Conservation (phyloP, 2,113 vertebrate genomes). For the Guaruba guarouba region DNA sequence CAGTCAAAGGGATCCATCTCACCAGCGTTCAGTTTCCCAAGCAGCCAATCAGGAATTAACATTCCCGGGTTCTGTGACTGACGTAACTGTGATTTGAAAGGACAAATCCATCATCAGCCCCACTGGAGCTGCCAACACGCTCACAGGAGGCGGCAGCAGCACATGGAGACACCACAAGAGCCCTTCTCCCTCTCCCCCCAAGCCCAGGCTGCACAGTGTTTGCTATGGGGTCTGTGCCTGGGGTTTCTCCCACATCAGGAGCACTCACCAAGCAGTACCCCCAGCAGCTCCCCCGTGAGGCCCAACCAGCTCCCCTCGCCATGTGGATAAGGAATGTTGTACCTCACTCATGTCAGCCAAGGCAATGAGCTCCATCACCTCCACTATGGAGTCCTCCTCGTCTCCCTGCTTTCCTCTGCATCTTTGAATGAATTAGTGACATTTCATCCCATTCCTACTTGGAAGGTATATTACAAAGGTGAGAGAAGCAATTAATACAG, state of each 20-base stretch:
- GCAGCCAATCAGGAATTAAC: constrained; percentile 77
- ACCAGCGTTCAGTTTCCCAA: constrained; percentile 72
- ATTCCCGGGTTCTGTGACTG: constrained; percentile 75
- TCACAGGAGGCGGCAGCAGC: not conserved
- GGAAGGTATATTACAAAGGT: not conserved
- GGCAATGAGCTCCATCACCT: not conserved
- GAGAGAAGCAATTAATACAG: not conserved
- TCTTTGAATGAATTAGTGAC: not conserved
- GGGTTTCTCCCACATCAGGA: not conserved
- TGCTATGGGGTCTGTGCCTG: not conserved
- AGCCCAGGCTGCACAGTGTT: not conserved
- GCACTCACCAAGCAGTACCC: not conserved
- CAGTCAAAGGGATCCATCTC: constrained; percentile 39
- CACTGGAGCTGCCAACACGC: constrained; percentile 39
- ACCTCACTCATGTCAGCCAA: not conserved
- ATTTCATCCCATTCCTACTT: not conserved
- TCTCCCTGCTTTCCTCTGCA: not conserved
- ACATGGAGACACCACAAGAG: not conserved
- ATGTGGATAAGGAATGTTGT: rapidly evolving
- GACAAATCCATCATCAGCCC: constrained; percentile 79
- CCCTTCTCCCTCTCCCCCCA: not conserved
- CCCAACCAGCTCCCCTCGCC: not conserved
- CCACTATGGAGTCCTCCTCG: rapidly evolving
- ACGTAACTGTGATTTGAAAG: constrained; percentile 83
- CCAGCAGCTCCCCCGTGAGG: not conserved